Base-by-base conservation (phyloP, 35 echinoderm and acorn worm species). In the Holothuria glaberrima region DNA sequence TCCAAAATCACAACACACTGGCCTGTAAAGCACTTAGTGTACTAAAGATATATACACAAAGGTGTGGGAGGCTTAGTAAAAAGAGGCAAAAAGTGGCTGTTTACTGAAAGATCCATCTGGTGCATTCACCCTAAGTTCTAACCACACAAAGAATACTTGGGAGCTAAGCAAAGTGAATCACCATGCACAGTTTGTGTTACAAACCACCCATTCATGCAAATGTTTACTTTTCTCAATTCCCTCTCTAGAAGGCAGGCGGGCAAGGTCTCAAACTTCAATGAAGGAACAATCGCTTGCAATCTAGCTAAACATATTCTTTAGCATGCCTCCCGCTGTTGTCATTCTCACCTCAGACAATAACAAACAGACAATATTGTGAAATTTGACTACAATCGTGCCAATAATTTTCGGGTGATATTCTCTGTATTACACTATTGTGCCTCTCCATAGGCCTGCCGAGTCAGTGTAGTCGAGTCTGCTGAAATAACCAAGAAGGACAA, bases 171-270 rank as follows among this genome's bases (percentile, higher is more conserved):
- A 27, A 84, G 80, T 84, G 80, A 84, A 84, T 84, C 80, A 84
- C 32, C 52, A 61, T 26, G 61, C 59, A 64, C 25, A 84, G 80
- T 84, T 84, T 84, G 80, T 84, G 29, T 84, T 84, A 84, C 80
- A 61, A 61, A 84, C 80, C 56, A 32, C 80, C 80, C 80, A 61
- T 64, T 61, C 54, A 84, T 58, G 34, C 24, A 36, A 84, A 21
- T 84, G 80, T 84, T 84, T 84, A 64, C 80, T 61, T 84, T 78
- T 78, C 74, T n/a, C 36, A 26, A 78, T 78, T 78, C 36, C 69
- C 50, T n/a, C 36, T 50, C 44, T 78, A 13, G 74, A 38, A 78
- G 74, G 74, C 36, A 20, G 38, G 74, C 36, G 74, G 74, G 36
- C 35, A 78, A 48, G 74, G 36, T 38, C 44, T 48, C 74, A 10